These are phyloP conservation scores for Lobophora halterata DNA, from an alignment of 2,888 invertebrate genomes.

Conservation along the genomic window DNA sequence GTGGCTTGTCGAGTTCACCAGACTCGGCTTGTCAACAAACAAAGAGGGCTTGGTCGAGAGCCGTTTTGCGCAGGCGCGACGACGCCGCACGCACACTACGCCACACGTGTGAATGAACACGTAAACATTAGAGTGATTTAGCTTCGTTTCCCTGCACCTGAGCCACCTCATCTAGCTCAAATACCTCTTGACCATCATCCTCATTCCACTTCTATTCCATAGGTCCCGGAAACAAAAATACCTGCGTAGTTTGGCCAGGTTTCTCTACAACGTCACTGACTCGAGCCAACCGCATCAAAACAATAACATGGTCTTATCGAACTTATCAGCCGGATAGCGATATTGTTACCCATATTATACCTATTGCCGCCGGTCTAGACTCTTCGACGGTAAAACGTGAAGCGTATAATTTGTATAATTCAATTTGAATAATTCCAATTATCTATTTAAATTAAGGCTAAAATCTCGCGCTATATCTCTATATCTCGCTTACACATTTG, in stretches of 20 bases:
- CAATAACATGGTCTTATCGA: conserved; percentile 34
- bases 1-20: conserved; percentile 49
- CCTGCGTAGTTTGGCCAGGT: conserved; percentile 15
- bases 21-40: conserved; percentile 75
- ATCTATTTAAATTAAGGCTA: conserved; percentile 2
- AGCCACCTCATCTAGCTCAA: conserved; percentile 19
- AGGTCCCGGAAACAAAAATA: conserved; percentile 4
- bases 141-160: conserved; percentile 19
- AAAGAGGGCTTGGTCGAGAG: conserved; percentile 68
- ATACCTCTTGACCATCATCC: conserved; percentile 5
- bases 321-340: conserved; percentile 21
- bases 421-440: neutral
- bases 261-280: conserved; percentile 10
- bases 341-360: conserved; percentile 16
- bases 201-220: conserved; percentile 2
- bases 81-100: conserved; percentile 57
- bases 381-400: conserved; percentile 19
- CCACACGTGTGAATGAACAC: conserved; percentile 68
- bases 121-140: conserved; percentile 57
- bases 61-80: conserved; percentile 63
- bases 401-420: neutral
- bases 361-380: conserved; percentile 24
- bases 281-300: conserved; percentile 20
- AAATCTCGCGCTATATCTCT: too few relatives aligned
- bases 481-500: too few relatives aligned